These are phyloP conservation scores for Sparus aurata DNA, from an alignment of 2,797 vertebrate genomes.

Conservation along the genomic window DNA sequence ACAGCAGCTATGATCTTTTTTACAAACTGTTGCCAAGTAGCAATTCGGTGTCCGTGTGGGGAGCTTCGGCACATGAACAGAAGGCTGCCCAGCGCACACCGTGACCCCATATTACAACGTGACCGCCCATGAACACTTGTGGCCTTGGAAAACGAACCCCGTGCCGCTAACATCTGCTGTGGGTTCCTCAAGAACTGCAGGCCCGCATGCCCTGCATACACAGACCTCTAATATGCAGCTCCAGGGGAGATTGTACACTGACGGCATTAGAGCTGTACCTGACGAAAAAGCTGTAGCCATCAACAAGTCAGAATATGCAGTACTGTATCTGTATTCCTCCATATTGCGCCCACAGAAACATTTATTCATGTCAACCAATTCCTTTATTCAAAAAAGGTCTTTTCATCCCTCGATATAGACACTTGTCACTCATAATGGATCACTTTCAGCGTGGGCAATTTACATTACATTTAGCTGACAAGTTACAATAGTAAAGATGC, in stretches of 20 bases:
- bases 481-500: no score
- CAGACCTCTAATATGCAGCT: constrained; percentile 18
- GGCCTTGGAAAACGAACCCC: constrained; percentile 51
- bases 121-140: constrained; percentile 44
- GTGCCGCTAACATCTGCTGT: constrained; percentile 47
- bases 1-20: constrained; percentile 5
- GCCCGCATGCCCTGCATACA: background rate
- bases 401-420: background rate
- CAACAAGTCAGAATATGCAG: background rate
- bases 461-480: no score
- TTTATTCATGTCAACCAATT: background rate
- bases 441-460: background rate
- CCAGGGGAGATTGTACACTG: constrained; percentile 3
- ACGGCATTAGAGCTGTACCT: background rate
- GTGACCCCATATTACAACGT: constrained; percentile 21
- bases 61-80: constrained; percentile 49
- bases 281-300: background rate
- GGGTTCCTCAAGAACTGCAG: constrained; percentile 24
- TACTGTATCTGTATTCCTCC: background rate
- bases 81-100: constrained; percentile 42
- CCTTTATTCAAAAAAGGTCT: background rate
- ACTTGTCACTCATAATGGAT: background rate
- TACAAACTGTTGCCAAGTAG: constrained; percentile 31
- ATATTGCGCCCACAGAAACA: background rate
- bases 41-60: background rate